These are phyloP conservation scores for Elmis aenea DNA, from an alignment of 2,888 invertebrate species.

Conservation along the genomic window DNA sequence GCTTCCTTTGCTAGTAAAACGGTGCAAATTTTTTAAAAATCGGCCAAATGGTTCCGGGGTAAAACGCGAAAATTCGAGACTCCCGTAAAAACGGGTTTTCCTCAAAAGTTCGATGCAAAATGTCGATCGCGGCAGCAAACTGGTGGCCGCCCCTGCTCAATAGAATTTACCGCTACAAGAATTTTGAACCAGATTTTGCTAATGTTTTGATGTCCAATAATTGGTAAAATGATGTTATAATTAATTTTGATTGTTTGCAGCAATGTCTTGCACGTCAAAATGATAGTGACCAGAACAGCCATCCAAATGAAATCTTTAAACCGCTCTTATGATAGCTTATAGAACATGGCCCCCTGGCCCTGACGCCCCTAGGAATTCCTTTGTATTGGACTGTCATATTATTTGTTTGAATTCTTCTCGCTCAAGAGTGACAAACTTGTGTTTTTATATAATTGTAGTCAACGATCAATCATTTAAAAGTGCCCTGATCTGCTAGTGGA, in stretches of 20 bases:
- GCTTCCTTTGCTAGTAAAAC: too few relatives aligned
- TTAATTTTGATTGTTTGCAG: slow-evolving; percentile 52
- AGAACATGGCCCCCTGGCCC: slow-evolving; percentile 62
- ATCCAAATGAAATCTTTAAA: slow-evolving; percentile 74
- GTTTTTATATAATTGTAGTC: slow-evolving; percentile 12
- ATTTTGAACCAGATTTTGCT: too few relatives aligned
- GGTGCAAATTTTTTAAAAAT: too few relatives aligned
- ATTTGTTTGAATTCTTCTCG: slow-evolving; percentile 41
- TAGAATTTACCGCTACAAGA: too few relatives aligned
- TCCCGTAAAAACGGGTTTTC: too few relatives aligned
- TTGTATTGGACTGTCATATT: slow-evolving; percentile 46
- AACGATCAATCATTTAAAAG: slow-evolving; percentile 28
- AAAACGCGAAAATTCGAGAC: too few relatives aligned
- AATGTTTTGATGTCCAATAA: too few relatives aligned
- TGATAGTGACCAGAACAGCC: slow-evolving; percentile 76
- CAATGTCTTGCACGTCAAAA: slow-evolving; percentile 74
- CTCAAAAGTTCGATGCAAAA: too few relatives aligned
- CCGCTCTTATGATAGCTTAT: slow-evolving; percentile 70
- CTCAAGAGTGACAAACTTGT: slow-evolving; percentile 18
- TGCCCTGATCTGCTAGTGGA: slow-evolving; percentile 24
- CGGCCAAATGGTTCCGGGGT: too few relatives aligned
- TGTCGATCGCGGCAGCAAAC: too few relatives aligned
- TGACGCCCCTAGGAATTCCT: slow-evolving; percentile 57
- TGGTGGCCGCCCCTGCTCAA: too few relatives aligned
- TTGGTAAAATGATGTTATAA: too few relatives aligned